These are phyloP conservation scores for Microplitis manilae DNA, from an alignment of 2,888 invertebrate genomes.

Conservation along the genomic window DNA sequence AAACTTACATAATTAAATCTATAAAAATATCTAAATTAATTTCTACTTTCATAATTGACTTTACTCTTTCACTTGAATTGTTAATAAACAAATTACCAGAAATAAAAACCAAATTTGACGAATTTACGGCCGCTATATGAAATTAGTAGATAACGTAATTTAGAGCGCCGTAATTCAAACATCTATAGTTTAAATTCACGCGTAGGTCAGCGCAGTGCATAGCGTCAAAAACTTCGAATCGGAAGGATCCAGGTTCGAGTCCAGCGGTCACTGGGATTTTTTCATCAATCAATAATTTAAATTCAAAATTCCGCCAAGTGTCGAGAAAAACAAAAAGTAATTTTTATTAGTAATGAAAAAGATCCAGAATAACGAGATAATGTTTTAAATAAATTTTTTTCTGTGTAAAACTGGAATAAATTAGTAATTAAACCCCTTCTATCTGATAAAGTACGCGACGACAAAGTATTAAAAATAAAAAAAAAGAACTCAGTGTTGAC, in stretches of 20 bases:
- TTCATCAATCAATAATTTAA: not conserved
- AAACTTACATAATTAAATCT: too few relatives aligned
- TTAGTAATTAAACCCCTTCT: not conserved
- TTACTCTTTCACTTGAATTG: too few relatives aligned
- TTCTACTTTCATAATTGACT: too few relatives aligned
- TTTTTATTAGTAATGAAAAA: not conserved
- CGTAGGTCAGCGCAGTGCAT: too few relatives aligned
- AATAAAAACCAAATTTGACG: too few relatives aligned
- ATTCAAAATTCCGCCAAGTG: not conserved
- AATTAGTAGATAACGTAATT: not conserved
- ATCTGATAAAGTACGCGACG: not conserved
- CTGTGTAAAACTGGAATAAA: not conserved
- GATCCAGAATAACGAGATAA: not conserved
- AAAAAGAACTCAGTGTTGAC: not conserved
- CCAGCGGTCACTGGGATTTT: too few relatives aligned
- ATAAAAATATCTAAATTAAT: too few relatives aligned
- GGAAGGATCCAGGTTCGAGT: too few relatives aligned
- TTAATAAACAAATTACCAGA: too few relatives aligned
- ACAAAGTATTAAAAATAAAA: not conserved
- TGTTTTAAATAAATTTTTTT: not conserved
- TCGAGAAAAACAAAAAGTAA: not conserved
- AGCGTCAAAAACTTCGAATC: too few relatives aligned
- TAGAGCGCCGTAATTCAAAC: not conserved
- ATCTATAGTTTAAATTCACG: not conserved
- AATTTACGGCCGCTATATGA: too few relatives aligned